A percentile compares a stretch with the other conserved stretches of the same genome.
These are phyloP conservation scores for Drosophila sp. DNA, from an alignment of 1,140 invertebrate genomes.

Conservation along the genomic window DNA sequence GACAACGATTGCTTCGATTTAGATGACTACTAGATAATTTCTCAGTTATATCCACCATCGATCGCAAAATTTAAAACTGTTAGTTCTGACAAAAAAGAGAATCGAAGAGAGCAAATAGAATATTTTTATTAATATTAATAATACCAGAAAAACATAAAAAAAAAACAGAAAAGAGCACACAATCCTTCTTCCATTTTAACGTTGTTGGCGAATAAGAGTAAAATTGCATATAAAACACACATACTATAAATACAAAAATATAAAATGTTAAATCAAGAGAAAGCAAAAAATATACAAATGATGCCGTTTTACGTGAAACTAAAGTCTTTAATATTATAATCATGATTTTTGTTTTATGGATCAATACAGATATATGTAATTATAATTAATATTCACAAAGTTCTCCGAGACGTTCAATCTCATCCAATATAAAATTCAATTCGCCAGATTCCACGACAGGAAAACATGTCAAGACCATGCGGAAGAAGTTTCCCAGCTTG, in stretches of 20 bases:
- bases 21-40: slow-evolving; percentile 93
- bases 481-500: slow-evolving; percentile 92
- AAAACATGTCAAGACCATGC: slow-evolving; percentile 93
- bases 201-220: slow-evolving; percentile 76
- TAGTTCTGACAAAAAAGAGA: slow-evolving; percentile 45
- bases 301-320: slow-evolving; percentile 71
- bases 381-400: slow-evolving; percentile 36
- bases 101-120: slow-evolving; percentile 69
- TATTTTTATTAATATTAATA: slow-evolving; percentile 70
- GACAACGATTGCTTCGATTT: slow-evolving; percentile 94
- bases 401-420: slow-evolving; percentile 78
- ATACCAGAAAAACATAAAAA: slow-evolving; percentile 16
- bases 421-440: slow-evolving; percentile 72
- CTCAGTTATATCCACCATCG: slow-evolving; percentile 53
- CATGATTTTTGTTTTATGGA: slow-evolving; percentile 5
- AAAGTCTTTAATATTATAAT: slow-evolving; percentile 2
- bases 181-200: slow-evolving; percentile 82
- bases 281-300: slow-evolving; percentile 68
- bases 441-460: slow-evolving; percentile 85
- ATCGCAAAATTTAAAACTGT: slow-evolving; percentile 62
- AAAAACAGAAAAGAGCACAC: slow-evolving; percentile 58
- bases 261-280: slow-evolving; percentile 76
- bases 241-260: slow-evolving; percentile 39
- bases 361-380: neutral
- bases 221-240: slow-evolving; percentile 67